A percentile compares a stretch with the other conserved stretches of the same genome.
phyloP scores from a whole-genome alignment of 2,113 vertebrate genomes.

The Cinclus mexicanus region DNA sequence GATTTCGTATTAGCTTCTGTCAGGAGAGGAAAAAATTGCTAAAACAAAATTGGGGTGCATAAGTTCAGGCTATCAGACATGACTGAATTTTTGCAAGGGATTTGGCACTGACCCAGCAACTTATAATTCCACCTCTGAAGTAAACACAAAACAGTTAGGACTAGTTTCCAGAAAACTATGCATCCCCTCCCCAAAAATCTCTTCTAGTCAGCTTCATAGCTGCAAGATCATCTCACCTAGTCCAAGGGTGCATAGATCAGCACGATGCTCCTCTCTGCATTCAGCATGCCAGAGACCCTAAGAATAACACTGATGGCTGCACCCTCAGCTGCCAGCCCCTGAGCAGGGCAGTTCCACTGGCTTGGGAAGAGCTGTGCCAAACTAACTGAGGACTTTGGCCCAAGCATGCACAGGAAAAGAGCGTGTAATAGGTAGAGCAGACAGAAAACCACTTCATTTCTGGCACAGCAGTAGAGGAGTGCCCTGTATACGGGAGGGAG shows the following conservation, averaged over 20 bases:
- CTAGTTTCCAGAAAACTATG: background rate
- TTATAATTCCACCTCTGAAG: background rate
- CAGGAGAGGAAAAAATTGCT: background rate
- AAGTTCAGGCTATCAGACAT: background rate
- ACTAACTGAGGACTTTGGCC: background rate
- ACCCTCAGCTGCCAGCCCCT: background rate
- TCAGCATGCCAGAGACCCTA: background rate
- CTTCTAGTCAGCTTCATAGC: background rate
- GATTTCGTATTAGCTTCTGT: background rate
- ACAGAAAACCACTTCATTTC: constrained; percentile 12
- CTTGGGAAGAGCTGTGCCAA: background rate
- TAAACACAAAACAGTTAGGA: background rate
- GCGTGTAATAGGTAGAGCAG: background rate
- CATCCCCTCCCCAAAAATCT: background rate
- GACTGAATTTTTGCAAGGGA: background rate
- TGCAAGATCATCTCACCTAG: background rate
- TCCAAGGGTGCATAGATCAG: background rate
- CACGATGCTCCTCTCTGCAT: background rate
- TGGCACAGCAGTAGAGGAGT: background rate
- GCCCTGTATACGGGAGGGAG: background rate
- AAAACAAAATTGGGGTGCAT: background rate
- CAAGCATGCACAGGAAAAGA: background rate
- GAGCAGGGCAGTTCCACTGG: background rate
- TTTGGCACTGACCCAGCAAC: background rate
- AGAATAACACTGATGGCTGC: background rate